These are phyloP conservation scores for Proisotoma minuta DNA, from an alignment of 2,888 invertebrate genomes.

Conservation along the genomic window DNA sequence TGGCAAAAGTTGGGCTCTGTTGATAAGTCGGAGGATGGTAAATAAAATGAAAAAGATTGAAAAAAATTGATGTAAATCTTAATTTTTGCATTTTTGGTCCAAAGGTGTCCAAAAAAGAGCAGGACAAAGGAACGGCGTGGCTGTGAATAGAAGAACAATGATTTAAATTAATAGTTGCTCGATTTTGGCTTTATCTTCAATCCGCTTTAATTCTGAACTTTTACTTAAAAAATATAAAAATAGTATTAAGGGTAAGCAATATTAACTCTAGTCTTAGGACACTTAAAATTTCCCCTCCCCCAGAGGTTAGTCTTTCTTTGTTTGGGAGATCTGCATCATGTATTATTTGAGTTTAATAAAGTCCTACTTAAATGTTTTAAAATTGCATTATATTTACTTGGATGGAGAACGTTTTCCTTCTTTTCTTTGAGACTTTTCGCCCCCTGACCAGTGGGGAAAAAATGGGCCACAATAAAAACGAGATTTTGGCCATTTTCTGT, in stretches of 20 bases:
- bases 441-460: constrained; percentile 7
- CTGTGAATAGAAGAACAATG: not conserved
- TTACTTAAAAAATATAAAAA: no score
- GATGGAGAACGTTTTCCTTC: not conserved
- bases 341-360: no score
- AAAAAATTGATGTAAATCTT: not conserved
- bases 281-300: no score
- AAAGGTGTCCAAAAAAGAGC: not conserved
- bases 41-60: not conserved
- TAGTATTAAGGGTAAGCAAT: no score
- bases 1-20: constrained; percentile 25
- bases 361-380: no score
- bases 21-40: constrained; percentile 1
- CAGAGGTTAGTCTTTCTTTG: no score
- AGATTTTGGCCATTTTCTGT: constrained; percentile 19
- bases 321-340: no score
- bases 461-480: constrained; percentile 16
- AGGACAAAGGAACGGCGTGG: not conserved
- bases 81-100: no score
- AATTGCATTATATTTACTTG: not conserved
- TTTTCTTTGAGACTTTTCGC: not conserved
- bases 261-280: no score
- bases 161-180: not conserved
- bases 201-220: no score
- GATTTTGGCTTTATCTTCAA: no score